Evolutionary conservation across 2,888 invertebrate species (phyloP).

Genomic region (Orthonychiurus folsomi): DNA sequence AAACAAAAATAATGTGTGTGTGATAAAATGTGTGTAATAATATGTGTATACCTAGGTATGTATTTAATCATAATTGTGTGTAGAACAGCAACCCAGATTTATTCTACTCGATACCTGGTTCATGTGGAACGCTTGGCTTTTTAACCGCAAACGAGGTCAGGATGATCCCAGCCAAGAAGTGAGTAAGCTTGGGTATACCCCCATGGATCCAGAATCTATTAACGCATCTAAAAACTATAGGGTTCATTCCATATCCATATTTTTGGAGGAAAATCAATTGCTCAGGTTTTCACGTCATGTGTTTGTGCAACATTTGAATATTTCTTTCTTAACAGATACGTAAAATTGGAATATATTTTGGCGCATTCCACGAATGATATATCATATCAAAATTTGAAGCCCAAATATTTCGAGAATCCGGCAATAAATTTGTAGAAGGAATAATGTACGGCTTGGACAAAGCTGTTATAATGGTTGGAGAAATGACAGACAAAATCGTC

Average conservation of each 20-base stretch:
- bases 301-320: background rate
- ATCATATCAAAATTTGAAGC: background rate
- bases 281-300: no score
- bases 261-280: no score
- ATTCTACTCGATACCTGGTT: constrained; percentile 8
- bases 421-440: constrained; percentile 11
- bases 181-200: background rate
- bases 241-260: no score
- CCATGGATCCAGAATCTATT: no score
- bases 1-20: background rate
- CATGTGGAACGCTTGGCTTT: constrained; percentile 12
- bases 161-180: constrained; percentile 6
- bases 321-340: background rate
- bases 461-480: constrained; percentile 9
- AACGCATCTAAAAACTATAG: no score
- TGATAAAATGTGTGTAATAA: no score
- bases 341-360: constrained; percentile 8
- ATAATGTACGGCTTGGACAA: constrained; percentile 6
- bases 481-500: constrained; percentile 9
- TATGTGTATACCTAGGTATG: background rate
- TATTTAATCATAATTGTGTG: background rate
- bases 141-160: constrained; percentile 2
- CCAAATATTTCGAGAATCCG: background rate
- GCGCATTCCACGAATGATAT: background rate
- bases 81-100: constrained; percentile 8